Percentiles rank a stretch among this genome's conserved stretches.
These are phyloP conservation scores for Stichodactyla mertensii DNA, from an alignment of 64 coral and sea anemone species.

Conservation along the genomic window DNA sequence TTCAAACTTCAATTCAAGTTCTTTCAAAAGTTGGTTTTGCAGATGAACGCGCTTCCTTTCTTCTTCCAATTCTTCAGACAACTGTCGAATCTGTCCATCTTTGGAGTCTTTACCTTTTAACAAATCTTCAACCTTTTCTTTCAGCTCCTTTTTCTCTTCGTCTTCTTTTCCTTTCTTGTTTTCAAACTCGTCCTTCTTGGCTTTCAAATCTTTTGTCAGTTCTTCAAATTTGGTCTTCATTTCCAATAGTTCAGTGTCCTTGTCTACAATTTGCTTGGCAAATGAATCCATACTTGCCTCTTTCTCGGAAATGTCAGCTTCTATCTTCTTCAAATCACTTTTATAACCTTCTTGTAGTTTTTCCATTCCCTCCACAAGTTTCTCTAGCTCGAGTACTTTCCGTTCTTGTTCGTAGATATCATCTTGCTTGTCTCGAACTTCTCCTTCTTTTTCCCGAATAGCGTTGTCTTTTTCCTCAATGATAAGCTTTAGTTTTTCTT, in stretches of 20 bases:
- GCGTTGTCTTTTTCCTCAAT: not conserved
- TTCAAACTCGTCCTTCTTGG: conserved; percentile 2
- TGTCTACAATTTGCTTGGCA: not conserved
- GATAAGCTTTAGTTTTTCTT: not conserved
- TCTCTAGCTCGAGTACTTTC: not conserved
- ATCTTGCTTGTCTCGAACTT: not conserved
- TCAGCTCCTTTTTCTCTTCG: conserved; percentile 9
- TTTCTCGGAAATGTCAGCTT: not conserved
- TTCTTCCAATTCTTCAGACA: not conserved
- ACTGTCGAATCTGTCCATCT: not conserved
- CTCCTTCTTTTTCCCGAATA: not conserved
- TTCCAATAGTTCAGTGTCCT: not conserved
- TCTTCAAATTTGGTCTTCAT: conserved; percentile 18
- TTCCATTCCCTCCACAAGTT: not conserved
- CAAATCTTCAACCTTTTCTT: conserved; percentile 5
- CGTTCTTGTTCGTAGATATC: not conserved
- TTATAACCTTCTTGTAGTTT: not conserved
- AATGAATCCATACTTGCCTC: not conserved
- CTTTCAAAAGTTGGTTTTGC: conserved; percentile 24
- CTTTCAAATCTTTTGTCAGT: conserved; percentile 26
- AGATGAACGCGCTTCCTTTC: conserved; percentile 4
- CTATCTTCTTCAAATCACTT: not conserved
- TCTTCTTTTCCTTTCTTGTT: conserved; percentile 30
- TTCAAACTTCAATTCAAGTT: conserved; percentile 26
- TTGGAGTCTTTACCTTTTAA: not conserved